These are phyloP conservation scores for Chelon auratus DNA, from an alignment of 2,797 vertebrate genomes.

Conservation along the genomic window DNA sequence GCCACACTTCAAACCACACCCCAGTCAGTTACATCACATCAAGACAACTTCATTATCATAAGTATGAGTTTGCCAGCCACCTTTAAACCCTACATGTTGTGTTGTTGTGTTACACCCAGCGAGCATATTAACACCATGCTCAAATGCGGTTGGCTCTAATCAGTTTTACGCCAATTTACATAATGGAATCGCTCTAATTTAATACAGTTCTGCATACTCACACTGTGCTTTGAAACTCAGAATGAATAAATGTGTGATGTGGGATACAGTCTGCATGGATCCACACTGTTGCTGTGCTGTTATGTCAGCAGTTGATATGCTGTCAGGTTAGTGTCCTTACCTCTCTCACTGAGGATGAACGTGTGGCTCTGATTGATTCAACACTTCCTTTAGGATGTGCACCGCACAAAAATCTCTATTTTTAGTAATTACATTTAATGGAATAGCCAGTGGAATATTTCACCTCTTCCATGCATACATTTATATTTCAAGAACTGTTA, in stretches of 20 bases:
- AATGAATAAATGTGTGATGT: neutral
- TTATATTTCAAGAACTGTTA: neutral
- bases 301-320: slow-evolving; percentile 10
- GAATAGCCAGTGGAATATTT: neutral
- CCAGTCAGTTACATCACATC: slow-evolving; percentile 9
- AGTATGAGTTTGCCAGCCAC: slow-evolving; percentile 1
- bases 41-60: too few species aligned
- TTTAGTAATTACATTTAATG: neutral
- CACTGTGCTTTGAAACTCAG: neutral
- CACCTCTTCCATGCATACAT: neutral
- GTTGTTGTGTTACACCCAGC: neutral
- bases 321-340: slow-evolving; percentile 14
- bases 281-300: slow-evolving; percentile 28
- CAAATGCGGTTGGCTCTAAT: neutral
- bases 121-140: neutral
- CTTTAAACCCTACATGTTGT: neutral
- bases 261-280: neutral
- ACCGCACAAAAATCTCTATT: neutral
- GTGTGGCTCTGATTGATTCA: neutral
- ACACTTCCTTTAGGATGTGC: neutral
- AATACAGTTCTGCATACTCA: neutral
- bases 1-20: neutral
- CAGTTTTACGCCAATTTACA: neutral
- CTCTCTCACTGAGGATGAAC: slow-evolving; percentile 6
- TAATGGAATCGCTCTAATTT: neutral